Percentiles rank a stretch among this genome's conserved stretches.
Conservation (phyloP, 2,797 vertebrate genomes). For the Vultur gryphus region DNA sequence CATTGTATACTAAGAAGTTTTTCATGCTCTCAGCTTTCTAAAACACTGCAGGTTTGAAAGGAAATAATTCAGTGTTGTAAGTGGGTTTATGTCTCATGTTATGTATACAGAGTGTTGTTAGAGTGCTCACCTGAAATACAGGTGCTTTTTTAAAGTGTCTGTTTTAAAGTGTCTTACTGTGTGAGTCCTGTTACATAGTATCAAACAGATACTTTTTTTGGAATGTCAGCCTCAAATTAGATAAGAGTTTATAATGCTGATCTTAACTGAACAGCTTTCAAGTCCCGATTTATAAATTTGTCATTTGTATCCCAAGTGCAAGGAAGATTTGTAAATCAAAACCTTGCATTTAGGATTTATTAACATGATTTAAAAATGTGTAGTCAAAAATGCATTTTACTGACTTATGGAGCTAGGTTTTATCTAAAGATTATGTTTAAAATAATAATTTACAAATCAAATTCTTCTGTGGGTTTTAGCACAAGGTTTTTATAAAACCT, state of each 20-base stretch:
- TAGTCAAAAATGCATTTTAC: background rate
- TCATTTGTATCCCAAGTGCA: background rate
- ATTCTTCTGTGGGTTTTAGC: background rate
- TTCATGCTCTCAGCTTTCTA: background rate
- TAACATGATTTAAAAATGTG: background rate
- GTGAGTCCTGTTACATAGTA: background rate
- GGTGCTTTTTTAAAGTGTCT: background rate
- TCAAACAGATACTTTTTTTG: background rate
- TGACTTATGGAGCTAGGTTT: background rate
- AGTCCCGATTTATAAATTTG: background rate
- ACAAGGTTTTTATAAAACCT: accelerated
- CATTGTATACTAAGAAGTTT: background rate
- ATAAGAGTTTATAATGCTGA: background rate
- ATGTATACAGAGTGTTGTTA: background rate
- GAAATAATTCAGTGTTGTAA: background rate
- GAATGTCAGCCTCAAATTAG: background rate
- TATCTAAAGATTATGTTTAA: background rate
- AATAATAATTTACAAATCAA: background rate
- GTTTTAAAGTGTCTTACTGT: background rate
- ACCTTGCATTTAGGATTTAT: background rate
- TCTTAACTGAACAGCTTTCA: background rate
- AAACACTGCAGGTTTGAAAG: background rate
- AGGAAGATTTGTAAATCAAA: background rate
- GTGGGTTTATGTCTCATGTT: background rate
- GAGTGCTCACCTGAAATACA: background rate